phyloP scores from a whole-genome alignment of 2,888 invertebrate species.

The Agonopterix heracliana region DNA sequence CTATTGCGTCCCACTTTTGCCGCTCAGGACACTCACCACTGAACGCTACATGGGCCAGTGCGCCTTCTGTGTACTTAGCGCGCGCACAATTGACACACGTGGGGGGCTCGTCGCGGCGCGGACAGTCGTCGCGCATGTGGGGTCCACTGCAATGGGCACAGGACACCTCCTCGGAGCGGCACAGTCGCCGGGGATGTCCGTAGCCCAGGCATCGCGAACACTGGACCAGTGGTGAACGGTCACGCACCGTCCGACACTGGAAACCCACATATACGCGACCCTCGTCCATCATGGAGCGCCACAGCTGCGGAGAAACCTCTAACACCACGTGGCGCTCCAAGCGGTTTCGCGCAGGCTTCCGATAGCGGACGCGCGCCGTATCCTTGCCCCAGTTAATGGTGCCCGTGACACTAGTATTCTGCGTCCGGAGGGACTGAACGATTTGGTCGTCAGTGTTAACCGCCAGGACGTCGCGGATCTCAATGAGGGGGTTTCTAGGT shows the following conservation, averaged over 20 bases:
- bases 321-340: neutral
- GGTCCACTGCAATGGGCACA: no score
- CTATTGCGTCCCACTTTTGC: no score
- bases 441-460: neutral
- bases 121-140: no score
- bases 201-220: no score
- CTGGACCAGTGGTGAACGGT: no score
- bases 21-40: no score
- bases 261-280: neutral
- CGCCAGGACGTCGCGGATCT: neutral
- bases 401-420: neutral
- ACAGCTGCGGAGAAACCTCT: neutral
- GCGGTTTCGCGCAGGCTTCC: neutral
- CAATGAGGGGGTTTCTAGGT: neutral
- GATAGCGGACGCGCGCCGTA: neutral
- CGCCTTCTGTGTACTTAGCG: no score
- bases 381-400: neutral
- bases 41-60: no score
- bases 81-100: no score
- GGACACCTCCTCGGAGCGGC: no score
- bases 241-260: neutral
- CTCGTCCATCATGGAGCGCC: neutral
- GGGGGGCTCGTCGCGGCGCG: neutral
- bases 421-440: neutral
- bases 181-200: no score